Percentiles rank a stretch among this genome's conserved stretches.
These are phyloP conservation scores for Dufourea novaeangliae DNA, from an alignment of 1,140 invertebrate genomes.

Conservation along the genomic window DNA sequence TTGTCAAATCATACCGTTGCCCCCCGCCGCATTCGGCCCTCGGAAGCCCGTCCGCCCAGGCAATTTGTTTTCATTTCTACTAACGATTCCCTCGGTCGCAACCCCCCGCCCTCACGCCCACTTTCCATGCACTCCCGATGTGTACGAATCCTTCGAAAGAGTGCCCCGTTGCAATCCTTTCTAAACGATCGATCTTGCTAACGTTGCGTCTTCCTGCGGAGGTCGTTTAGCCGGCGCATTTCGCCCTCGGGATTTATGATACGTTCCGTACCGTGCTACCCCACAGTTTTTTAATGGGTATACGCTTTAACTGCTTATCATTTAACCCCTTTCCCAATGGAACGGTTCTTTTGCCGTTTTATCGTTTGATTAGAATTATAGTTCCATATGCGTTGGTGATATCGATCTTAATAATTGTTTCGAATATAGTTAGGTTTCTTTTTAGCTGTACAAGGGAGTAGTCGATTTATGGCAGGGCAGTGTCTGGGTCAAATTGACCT, in stretches of 20 bases:
- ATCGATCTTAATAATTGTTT: too few relatives aligned
- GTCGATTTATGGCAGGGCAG: too few relatives aligned
- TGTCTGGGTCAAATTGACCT: too few relatives aligned
- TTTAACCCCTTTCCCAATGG: background rate
- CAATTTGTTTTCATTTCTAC: conserved; percentile 76
- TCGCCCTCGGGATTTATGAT: conserved; percentile 18
- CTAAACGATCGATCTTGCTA: conserved; percentile 55
- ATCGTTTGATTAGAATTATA: too few relatives aligned
- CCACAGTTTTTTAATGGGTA: background rate
- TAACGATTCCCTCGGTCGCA: conserved; percentile 63
- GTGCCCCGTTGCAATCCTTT: conserved; percentile 38
- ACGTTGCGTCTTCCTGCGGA: conserved; percentile 7
- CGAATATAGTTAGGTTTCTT: too few relatives aligned
- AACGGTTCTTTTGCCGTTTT: background rate
- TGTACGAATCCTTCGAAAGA: conserved; percentile 50
- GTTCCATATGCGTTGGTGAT: too few relatives aligned
- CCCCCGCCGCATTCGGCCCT: conserved; percentile 35
- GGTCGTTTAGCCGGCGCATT: background rate
- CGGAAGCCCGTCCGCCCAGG: conserved; percentile 48
- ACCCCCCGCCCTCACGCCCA: conserved; percentile 50
- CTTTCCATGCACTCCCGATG: conserved; percentile 48
- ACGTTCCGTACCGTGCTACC: background rate
- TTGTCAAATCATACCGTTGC: conserved; percentile 59
- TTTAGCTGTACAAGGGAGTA: too few relatives aligned
- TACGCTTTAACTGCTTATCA: background rate